Base-by-base conservation (phyloP, 2,888 invertebrate genomes). In the Oscheius myriophilus region DNA sequence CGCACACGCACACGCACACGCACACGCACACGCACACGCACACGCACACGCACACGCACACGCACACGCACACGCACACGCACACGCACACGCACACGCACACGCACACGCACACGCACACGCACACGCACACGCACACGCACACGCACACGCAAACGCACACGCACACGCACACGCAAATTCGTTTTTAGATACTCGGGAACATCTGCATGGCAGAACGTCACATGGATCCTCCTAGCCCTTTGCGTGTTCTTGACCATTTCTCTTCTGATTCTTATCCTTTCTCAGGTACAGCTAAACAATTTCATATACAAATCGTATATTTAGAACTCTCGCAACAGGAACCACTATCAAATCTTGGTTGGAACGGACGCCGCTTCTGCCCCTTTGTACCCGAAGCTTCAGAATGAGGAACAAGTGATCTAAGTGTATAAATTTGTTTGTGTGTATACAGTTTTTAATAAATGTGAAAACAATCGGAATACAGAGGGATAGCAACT, bases 141-240 rank as follows among this genome's bases (percentile, higher is more conserved):
- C n/a, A n/a, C n/a, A n/a, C n/a, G n/a, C n/a, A n/a, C n/a, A n/a
- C n/a, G n/a, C n/a, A n/a, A n/a, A n/a, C n/a, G n/a, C n/a, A n/a
- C n/a, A n/a, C n/a, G n/a, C n/a, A n/a, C n/a, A n/a, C n/a, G n/a
- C n/a, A n/a, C n/a, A n/a, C n/a, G n/a, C n/a, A n/a, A n/a, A n/a
- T 52, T 23, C 26, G 18, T 61, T 62, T 70, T 65, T 65, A 80
- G 80, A 51, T 70, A 78, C 46, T 75, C 73, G n/a, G 80, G 80
- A 39, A 73, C 74, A 52, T 73, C 75, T 12, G 69, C 73, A 4
- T 80, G 80, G 80, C 73, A 80, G 52, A 80, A 76, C 9, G 73
- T 80, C 26, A 73, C 80, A 1, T 80, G 80, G 80, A 73, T 80
- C 14, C 78, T 80, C 14, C 69, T 80, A 6, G 76, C 78, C 16